Conservation (phyloP, 2,888 invertebrate genomes). For the Cabera pusaria region DNA sequence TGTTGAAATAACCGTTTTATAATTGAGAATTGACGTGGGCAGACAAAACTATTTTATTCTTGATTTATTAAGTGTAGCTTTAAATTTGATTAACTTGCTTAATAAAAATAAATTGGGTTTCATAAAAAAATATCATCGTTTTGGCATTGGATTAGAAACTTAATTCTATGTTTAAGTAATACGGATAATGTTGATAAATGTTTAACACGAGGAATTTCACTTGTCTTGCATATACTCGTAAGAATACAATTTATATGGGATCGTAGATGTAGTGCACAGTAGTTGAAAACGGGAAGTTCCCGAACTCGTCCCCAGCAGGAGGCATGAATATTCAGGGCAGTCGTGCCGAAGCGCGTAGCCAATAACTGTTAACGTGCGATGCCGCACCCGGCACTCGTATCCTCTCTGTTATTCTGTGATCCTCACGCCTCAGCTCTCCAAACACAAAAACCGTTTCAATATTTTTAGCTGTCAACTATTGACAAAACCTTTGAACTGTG, state of each 20-base stretch:
- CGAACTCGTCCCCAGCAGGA: conserved; percentile 47
- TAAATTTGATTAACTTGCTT: no score
- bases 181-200: no score
- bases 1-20: conserved; percentile 27
- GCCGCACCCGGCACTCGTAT: conserved; percentile 48
- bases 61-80: neutral
- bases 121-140: no score
- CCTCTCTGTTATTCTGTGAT: conserved; percentile 44
- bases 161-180: no score
- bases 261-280: conserved; percentile 11
- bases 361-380: conserved; percentile 73
- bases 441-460: conserved; percentile 16
- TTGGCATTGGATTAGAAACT: no score
- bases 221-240: no score
- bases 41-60: neutral
- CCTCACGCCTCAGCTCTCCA: conserved; percentile 11
- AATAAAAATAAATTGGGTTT: no score
- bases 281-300: conserved; percentile 46
- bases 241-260: no score
- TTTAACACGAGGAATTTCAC: no score
- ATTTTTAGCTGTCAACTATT: conserved; percentile 17
- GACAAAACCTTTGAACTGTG: conserved; percentile 9
- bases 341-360: conserved; percentile 53
- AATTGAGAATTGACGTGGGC: conserved; percentile 21
- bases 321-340: conserved; percentile 72